These are phyloP conservation scores for Himalopsyche phryganea DNA, from an alignment of 1,140 invertebrate genomes.

Conservation along the genomic window DNA sequence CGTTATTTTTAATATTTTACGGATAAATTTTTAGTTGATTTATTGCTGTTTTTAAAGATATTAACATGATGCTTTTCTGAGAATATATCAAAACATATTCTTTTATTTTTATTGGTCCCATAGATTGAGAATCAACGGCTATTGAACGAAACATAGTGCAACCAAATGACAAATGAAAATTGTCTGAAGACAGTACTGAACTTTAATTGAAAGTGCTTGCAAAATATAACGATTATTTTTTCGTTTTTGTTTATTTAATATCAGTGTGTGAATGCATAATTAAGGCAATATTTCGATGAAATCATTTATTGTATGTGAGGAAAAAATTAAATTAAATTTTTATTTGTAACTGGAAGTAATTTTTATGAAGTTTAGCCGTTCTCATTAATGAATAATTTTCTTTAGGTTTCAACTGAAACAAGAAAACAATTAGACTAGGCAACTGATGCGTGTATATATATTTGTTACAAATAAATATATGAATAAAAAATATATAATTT, in stretches of 20 bases:
- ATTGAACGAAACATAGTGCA: conserved; percentile 18
- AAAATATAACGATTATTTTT: neutral
- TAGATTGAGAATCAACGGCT: conserved; percentile 33
- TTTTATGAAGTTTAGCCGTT: no score
- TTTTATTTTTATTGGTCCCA: conserved; percentile 30
- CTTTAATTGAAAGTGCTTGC: neutral
- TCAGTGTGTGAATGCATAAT: no score
- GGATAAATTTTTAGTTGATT: no score
- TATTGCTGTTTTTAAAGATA: no score
- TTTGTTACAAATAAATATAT: no score
- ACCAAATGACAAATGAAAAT: neutral
- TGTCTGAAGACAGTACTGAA: conserved; percentile 3
- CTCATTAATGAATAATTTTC: conserved; percentile 3
- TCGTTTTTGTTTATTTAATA: neutral
- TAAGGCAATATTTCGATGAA: no score
- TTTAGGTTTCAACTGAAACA: conserved; percentile 32
- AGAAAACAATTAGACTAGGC: conserved; percentile 26
- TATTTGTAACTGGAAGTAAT: conserved; percentile 1
- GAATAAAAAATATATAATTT: no score
- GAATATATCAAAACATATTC: conserved; percentile 6
- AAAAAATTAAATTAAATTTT: conserved; percentile 8
- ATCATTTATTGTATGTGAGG: neutral
- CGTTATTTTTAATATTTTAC: no score
- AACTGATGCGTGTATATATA: neutral
- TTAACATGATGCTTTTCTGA: no score